Evolutionary conservation across 1,140 invertebrate species (phyloP), one percentile per base, ranked within the genome.

Genomic region (Pseudomyrmex cubaensis): DNA sequence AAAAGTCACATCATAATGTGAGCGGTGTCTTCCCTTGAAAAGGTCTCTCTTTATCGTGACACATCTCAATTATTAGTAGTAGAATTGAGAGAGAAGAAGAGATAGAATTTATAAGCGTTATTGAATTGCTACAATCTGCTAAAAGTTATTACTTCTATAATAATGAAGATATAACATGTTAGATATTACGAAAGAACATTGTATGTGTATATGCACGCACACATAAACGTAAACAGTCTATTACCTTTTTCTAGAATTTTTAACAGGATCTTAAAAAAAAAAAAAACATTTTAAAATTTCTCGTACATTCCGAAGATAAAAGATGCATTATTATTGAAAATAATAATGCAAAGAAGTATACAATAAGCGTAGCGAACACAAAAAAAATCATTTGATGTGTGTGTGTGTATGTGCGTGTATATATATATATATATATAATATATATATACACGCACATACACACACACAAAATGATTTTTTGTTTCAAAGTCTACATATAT

Each of bases 301-400:
- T 9, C 22, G 17, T 15, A 48, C 35, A 46, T 57, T 57, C 20
- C 44, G 1, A 22, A 15, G 15, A 70, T 4, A 25, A 63, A 22
- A 35, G 3, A 35, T 25, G 59, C 59, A 48, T 50, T 15, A 7
- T 57, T 50, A 57, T 44, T 8, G 59, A 50, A 22, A 50, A 52
- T 15, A 35, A 35, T 35, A 35, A 1, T 7, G 35, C 35, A 35
- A 35, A 50, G 5, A 63, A 76, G 22, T 25, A 63, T 25, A n/a
- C n/a, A 74, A 8, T 9, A 46, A 76, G 7, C 9, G 12, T 70
- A 77, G 54, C n/a, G 8, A 35, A 35, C 7, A 4, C n/a, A 72
- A 44, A 78, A 46, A 46, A 57, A 50, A 48, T 59, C 70, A 72
- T 80, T 80, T 80, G 61, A 80, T 66, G 20, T 20, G 20, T 48